Evolutionary conservation across 2,797 vertebrate genomes (phyloP), one percentile per base, ranked within the genome.

Genomic region (Lagorchestes hirsutus): DNA sequence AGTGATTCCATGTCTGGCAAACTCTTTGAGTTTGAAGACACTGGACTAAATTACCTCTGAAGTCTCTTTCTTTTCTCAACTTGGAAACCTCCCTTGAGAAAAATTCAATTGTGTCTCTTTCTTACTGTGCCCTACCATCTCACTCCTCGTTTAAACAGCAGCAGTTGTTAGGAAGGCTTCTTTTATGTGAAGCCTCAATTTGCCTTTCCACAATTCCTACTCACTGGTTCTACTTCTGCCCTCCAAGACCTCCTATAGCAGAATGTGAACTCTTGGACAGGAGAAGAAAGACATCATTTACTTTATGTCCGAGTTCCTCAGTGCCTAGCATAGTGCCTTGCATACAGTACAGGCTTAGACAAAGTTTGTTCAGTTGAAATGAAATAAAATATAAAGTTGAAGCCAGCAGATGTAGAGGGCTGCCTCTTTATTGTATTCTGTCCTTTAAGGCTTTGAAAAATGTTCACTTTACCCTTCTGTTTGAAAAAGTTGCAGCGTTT

Each of bases 401-500:
- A 82, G 55, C 67, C 11, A 34, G 2, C 90, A 92, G 59, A 0
- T 91, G 56, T 59, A 34, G 9, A 1, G 90, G 50, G 0, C 46
- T 95, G 46, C 91, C 67, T 96, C 94, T 87, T 95, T 54, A 94
- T 94, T 94, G 91, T 91, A 91, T 93, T 93, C 90, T 96, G 56
- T 91, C 56, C 90, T 67, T 18, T 22, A 91, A 87, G 92, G 93
- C 90, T 94, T 95, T 46, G 52, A 93, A 93, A 93, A 93, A 93
- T 94, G 90, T 90, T 95, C 91, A 93, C 55, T 94, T 87, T 90
- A 97, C 87, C 90, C 90, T 93, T 95, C 62, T 92, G 54, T 57
- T 97, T 92, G 90, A 91, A 74, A 34, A 94, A 96, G 96, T 95
- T 94, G 95, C 96, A 97, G 95, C 57, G 54, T 92, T 92, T 97